Evolutionary conservation across 64 coral and sea anemone genomes (phyloP), one percentile per base, ranked within the genome.

Genomic region (Pocillopora damicornis): DNA sequence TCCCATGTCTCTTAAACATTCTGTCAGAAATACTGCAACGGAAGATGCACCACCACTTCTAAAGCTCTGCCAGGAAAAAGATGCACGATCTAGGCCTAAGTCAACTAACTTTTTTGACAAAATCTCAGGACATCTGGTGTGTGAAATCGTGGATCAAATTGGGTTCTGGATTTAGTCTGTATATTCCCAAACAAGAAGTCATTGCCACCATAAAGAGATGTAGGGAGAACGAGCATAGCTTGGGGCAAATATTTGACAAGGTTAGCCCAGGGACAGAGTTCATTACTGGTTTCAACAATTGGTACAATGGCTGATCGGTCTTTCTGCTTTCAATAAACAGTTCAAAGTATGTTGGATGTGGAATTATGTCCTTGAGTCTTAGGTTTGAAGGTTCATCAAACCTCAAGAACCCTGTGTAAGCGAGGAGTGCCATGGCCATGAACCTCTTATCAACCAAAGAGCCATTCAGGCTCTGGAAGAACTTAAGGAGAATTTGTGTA

Each of bases 1-100:
- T 35, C 15, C 87, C 77, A 17, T 89, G 87, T 11, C 87, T 60
- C 64, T 80, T 93, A 22, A 89, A 89, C 58, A 89, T 60, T 67
- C 87, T 81, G 59, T 93, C 91, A 17, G 72, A 79, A 10, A 91
- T 91, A 10, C 77, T 79, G 88, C 81, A 4, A 88, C 75, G 16
- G 81, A 83, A 25, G 92, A 76, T 2, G 88, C 92, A 58, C 88
- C 92, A 45, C 92, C 92, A 1, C 57, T 63, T 51, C 92, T 58
- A 15, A 89, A 59, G 59, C 87, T 93, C 16, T 79, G 92, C 77
- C 77, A 79, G 58, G 30, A 30, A 30, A 30, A 30, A 30, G 30
- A 30, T 30, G 30, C 30, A 30, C 30, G 77, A 79, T 79, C 77
- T 80, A 80, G 16, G 11, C 59, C 59, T 59, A 62, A 11, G 59